phyloP scores from a whole-genome alignment of 2,888 invertebrate species.

The Strigamia transsilvanica region DNA sequence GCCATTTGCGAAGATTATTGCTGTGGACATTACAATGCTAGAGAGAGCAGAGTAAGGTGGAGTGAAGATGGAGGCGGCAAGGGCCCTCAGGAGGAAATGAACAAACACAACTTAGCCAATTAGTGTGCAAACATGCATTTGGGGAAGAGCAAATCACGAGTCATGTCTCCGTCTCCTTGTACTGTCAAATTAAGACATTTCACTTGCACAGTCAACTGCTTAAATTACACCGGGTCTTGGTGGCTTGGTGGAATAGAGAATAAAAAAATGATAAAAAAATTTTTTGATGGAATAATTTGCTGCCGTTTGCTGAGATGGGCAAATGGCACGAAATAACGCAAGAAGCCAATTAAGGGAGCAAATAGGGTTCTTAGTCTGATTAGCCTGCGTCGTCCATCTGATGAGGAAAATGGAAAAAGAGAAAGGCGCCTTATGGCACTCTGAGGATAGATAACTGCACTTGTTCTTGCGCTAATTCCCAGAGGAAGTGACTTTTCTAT shows the following conservation, averaged over 20 bases:
- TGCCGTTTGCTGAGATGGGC: constrained; percentile 20
- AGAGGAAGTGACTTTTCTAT: constrained; percentile 26
- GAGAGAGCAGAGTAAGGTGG: constrained; percentile 8
- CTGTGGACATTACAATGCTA: constrained; percentile 20
- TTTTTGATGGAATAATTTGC: constrained; percentile 18
- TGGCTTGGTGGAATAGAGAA: not conserved
- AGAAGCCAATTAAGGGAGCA: constrained; percentile 30
- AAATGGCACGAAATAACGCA: constrained; percentile 25
- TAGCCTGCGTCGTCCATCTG: constrained; percentile 26
- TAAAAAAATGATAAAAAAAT: constrained; percentile 27
- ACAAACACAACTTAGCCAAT: constrained; percentile 30
- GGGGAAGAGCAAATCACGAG: constrained; percentile 30
- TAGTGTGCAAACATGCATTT: constrained; percentile 26
- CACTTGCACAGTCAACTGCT: constrained; percentile 11
- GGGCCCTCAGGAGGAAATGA: constrained; percentile 30
- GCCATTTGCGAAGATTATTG: constrained; percentile 30
- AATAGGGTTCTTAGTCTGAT: constrained; percentile 30
- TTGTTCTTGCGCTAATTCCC: constrained; percentile 21
- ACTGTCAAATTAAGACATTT: constrained; percentile 30
- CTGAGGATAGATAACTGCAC: constrained; percentile 30
- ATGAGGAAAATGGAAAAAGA: constrained; percentile 30
- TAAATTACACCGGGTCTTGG: not conserved
- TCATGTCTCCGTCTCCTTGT: constrained; percentile 15
- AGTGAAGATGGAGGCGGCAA: constrained; percentile 21
- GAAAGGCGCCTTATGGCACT: constrained; percentile 30